Base-by-base conservation (phyloP, 23 tunicate genomes). In the Oikopleura albicans region DNA sequence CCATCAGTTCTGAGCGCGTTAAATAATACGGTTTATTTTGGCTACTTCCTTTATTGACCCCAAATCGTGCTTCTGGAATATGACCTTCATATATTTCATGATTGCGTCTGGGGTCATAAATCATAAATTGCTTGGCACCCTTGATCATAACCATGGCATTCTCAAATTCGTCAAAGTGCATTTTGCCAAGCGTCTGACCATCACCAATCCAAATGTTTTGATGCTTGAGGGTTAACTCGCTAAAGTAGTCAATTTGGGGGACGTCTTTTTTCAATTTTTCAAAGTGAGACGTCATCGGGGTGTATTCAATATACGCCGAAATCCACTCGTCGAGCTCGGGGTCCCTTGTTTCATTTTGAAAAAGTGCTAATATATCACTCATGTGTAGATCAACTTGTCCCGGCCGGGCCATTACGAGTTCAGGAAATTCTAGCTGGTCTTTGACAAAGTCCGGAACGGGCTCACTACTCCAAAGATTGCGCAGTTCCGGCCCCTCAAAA, bases 151-250 rank as follows among this genome's bases (percentile, higher is more conserved):
- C 79, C 36, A 71, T 34, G 4, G 34, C 33, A 37, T 71, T 71
- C 35, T 71, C 79, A 71, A 12, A 71, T 37, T 71, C 79, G 79
- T 71, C 79, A 29, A 71, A 71, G 31, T 71, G 79, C 79, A 71
- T 71, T 29, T 71, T 71, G 37, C 79, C 79, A 2, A 71, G 31
- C 37, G 79, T 71, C 79, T 71, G 79, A 4, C 79, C 79, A 31
- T 71, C 79, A 71, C 79, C 79, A 16, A 71, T 71, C 79, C 79
- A 71, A 2, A 71, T 71, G 31, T 71, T 71, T 71, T 71, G 79
- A 37, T 71, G 79, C 27, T 71, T 16, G 4, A 71, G 37, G 4
- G 28, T 71, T 4, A 71, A 37, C 79, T 71, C 79, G 37, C 35
- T 34, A 31, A 71, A 71, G 36, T 16, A 31, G 4, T 71, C 35